Evolutionary conservation across 2,797 vertebrate genomes (phyloP), one percentile per base, ranked within the genome.

Genomic region (Paratrypauchen microcephalus): DNA sequence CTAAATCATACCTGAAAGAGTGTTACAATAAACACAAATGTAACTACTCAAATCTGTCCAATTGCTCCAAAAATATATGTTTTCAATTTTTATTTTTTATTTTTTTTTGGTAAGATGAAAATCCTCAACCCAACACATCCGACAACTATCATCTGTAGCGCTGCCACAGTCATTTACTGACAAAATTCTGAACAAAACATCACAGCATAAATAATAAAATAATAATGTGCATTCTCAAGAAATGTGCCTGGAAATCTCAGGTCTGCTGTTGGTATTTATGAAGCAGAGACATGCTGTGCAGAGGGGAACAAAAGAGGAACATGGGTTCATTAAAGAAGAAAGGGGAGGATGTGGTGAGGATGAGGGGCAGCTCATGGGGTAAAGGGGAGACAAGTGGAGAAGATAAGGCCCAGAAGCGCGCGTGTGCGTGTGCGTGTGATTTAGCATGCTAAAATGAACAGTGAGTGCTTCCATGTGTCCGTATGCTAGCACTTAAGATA

Each of bases 391-490:
- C 8, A 65, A 32, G 57, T 69, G 2, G 28, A 45, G 66, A 45
- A 26, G 77, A 68, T 54, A 68, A 69, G 30, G 57, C 19, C 67
- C 61, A 60, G 54, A 62, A 64, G 59, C 52, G 55, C 68, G 50
- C 13, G 24, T 61, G 69, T 13, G 47, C 73, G 58, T 73, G 54
- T 65, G 62, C 54, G 54, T 57, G 21, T 71, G 64, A 57, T 58
- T 48, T 55, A 68, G 60, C 39, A 30, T 70, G 80, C 73, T 84
- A 83, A 90, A 91, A 92, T 88, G 66, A 89, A 63, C 58, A 77
- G 68, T 77, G 91, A 92, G 82, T 68, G 81, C 74, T 93, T 86
- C 89, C 91, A 89, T 87, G 83, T 92, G 91, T 83, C 77, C 74
- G 73, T 65, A 69, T 83, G 79, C 76, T 83, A 73, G 70, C 73